These are phyloP conservation scores for Pogonus chalceus DNA, from an alignment of 1,140 invertebrate genomes.

Conservation along the genomic window DNA sequence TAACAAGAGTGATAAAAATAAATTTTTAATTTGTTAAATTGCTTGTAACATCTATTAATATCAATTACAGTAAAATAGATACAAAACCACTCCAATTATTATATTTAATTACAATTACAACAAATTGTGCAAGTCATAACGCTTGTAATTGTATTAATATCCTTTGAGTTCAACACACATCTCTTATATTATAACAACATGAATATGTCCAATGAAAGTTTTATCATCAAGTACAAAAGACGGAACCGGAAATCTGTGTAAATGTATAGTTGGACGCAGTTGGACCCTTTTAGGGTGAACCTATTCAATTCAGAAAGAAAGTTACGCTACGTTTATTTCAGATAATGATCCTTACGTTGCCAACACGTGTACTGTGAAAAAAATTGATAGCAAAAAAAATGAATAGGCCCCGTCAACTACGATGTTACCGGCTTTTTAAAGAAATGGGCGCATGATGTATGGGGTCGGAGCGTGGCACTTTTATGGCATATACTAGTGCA, in stretches of 20 bases:
- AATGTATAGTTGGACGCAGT: too few relatives aligned
- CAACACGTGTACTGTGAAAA: constrained; percentile 2
- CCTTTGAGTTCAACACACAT: too few relatives aligned
- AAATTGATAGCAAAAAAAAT: neutral
- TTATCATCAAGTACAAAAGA: neutral
- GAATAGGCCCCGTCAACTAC: constrained; percentile 3
- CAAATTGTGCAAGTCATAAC: too few relatives aligned
- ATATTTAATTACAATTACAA: too few relatives aligned
- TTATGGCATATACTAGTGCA: neutral
- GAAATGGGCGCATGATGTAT: neutral
- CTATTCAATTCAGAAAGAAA: neutral
- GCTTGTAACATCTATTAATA: too few relatives aligned
- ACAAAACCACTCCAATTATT: too few relatives aligned
- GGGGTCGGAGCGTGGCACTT: neutral
- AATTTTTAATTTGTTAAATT: too few relatives aligned
- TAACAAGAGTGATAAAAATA: too few relatives aligned
- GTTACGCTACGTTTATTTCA: constrained; percentile 7
- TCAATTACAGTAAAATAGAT: too few relatives aligned
- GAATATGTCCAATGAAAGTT: neutral
- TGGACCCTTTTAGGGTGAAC: neutral
- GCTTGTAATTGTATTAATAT: too few relatives aligned
- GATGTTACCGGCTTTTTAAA: neutral
- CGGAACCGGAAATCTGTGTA: neutral
- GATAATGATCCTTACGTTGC: constrained; percentile 5
- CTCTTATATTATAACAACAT: too few relatives aligned